These are phyloP conservation scores for Trachythela sp. DNA, from an alignment of 64 coral and sea anemone species.

Conservation along the genomic window DNA sequence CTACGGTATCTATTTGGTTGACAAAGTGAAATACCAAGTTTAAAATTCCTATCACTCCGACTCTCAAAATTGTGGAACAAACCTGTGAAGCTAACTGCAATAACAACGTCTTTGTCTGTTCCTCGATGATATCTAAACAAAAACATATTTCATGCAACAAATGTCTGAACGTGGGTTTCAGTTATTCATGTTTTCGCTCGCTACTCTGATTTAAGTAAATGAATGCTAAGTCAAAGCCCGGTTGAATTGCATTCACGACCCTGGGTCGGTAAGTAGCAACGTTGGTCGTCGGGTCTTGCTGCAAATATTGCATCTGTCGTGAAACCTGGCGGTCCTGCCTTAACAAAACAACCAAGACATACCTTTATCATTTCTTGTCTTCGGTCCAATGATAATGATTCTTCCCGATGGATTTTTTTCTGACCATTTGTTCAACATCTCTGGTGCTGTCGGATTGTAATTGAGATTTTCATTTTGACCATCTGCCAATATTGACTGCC, in stretches of 20 bases:
- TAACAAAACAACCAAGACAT: too few relatives aligned
- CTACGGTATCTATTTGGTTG: too few relatives aligned
- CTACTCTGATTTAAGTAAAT: too few relatives aligned
- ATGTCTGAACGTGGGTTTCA: too few relatives aligned
- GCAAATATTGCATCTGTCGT: too few relatives aligned
- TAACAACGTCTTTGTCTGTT: not conserved
- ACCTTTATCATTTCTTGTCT: slow-evolving; percentile 30
- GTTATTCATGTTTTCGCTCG: too few relatives aligned
- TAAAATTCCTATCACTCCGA: not conserved
- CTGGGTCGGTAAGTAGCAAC: too few relatives aligned
- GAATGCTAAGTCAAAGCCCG: too few relatives aligned
- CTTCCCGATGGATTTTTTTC: slow-evolving; percentile 52
- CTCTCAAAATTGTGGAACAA: not conserved
- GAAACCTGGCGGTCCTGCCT: too few relatives aligned
- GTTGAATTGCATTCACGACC: too few relatives aligned
- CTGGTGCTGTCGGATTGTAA: not conserved
- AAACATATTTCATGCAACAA: not conserved
- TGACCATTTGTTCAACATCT: slow-evolving; percentile 48
- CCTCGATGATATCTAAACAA: not conserved
- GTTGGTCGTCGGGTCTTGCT: too few relatives aligned
- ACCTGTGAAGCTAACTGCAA: not conserved
- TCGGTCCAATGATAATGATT: slow-evolving; percentile 47
- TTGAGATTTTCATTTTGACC: not conserved
- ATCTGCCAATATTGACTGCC: slow-evolving; percentile 44
- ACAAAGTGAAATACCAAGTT: not conserved